Base-by-base conservation (phyloP, 2,113 vertebrate species). In the Pitta sordida region DNA sequence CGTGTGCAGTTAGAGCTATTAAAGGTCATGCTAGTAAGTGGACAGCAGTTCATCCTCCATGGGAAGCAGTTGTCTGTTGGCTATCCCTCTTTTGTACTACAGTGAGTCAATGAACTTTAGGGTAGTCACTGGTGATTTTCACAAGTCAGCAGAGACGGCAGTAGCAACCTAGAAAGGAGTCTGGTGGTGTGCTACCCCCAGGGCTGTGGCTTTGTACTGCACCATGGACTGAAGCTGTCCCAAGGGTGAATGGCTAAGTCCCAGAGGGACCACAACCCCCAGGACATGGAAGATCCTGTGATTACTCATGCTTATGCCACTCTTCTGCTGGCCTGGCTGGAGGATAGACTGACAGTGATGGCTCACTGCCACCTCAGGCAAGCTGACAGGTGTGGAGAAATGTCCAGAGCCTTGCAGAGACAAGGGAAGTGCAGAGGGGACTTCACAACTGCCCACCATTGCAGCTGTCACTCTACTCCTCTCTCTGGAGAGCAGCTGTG, bases 271-370 rank as follows among this genome's bases (percentile, higher is more conserved):
- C 6, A 10, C 15, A 36, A 63, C 6, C 8, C 10, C 23, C 10
- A 59, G 19, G 26, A 20, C 44, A 6, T 0, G 0, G 30, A 34
- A 30, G 11, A 36, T 44, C n/a, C 63, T 62, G 3, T 32, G 55
- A 7, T 64, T 32, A 32, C 64, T 74, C 49, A 20, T 75, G 41
- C 20, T 83, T 6, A 5, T 51, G 56, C 36, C 41, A 51, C 17
- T 4, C 15, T 53, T 48, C 60, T 83, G 59, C 44, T 88, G 83
- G 21, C 24, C 27, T 84, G 53, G 52, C 59, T 91, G 63, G 43
- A 73, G 77, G 86, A 32, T 39, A 79, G 36, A n/a, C 44, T 91
- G 88, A 21, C 36, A 68, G 30, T 3, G 0, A 21, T 65, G 34
- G 41, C 36, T n/a, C 48, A 16, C 15, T 79, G 79, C 34, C 39